Base-by-base conservation (phyloP, 2,888 invertebrate species). In the Hyles lineata region DNA sequence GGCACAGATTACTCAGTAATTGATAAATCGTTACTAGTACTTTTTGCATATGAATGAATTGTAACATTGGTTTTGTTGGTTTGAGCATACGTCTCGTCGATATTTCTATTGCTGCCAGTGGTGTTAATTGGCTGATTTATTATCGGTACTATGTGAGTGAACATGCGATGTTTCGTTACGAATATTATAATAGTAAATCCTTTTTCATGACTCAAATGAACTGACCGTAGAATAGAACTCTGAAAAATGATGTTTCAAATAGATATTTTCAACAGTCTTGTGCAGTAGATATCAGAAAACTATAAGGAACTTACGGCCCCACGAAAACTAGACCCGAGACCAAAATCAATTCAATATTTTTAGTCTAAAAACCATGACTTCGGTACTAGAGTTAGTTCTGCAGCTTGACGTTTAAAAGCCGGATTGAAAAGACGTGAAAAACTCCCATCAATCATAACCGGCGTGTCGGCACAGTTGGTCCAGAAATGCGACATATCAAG, bases 81-180 rank as follows among this genome's bases (percentile, higher is more conserved):
- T 25, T 17, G 23, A 23, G 50, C 50, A 67, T 21, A 50, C 23
- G 6, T 50, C 17, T 43, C 9, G 63, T 50, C 43, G 17, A 23
- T 67, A 67, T 67, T 50, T 23, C 50, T 43, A 67, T 67, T 63
- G 21, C 15, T 23, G 17, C 50, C 17, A 50, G 50, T 67, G 15
- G 67, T 67, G 67, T 25, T 67, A 67, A 67, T 67, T 67, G 63
- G 43, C 15, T 35, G 43, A 67, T 67, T 23, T 67, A 67, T 67
- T 67, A 50, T 43, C 67, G 50, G 7, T 23, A 23, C 23, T 17
- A 25, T 67, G 50, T 67, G 23, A 15, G 67, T 67, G 23, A 23
- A 50, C 23, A 67, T 8, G 43, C 67, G 50, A 43, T 50, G 17
- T 67, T 67, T 23, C 35, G 23, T 67, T 21, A n/a, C 19, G n/a